Evolutionary conservation across 2,888 invertebrate genomes (phyloP).

Genomic region (Heliothis peltigera): DNA sequence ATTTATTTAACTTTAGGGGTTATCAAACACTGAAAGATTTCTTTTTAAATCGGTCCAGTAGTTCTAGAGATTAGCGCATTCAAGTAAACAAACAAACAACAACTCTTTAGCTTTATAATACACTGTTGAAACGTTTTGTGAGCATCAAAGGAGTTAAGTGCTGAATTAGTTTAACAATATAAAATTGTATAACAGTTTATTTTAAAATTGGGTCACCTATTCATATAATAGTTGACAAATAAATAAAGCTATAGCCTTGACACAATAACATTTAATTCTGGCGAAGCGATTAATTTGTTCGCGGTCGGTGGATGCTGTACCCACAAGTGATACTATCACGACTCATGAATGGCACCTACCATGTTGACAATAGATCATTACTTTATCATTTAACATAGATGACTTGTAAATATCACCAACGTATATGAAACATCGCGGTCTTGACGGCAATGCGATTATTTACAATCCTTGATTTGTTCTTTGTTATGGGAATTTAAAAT

Average conservation of each 20-base stretch:
- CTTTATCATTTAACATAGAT: conserved; percentile 38
- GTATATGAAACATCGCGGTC: conserved; percentile 38
- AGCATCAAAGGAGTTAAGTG: conserved; percentile 5
- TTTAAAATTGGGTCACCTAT: conserved; percentile 76
- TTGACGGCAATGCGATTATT: conserved; percentile 32
- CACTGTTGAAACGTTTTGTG: not conserved
- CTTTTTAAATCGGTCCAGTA: too few relatives aligned
- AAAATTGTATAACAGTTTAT: conserved; percentile 47
- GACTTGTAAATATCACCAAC: conserved; percentile 20
- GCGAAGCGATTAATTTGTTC: conserved; percentile 81
- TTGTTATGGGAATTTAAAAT: conserved; percentile 41
- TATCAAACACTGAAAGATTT: too few relatives aligned
- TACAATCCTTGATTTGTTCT: conserved; percentile 28
- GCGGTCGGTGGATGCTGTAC: conserved; percentile 73
- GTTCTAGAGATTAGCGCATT: too few relatives aligned
- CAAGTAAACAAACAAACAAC: too few relatives aligned
- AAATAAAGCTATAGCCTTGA: conserved; percentile 82
- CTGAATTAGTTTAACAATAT: conserved; percentile 44
- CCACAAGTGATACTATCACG: conserved; percentile 77
- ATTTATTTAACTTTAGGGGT: too few relatives aligned
- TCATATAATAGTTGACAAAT: conserved; percentile 71
- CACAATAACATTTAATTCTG: conserved; percentile 86
- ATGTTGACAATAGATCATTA: conserved; percentile 53
- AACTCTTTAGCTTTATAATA: too few relatives aligned
- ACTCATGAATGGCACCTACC: conserved; percentile 72